Conservation (phyloP, 2,113 vertebrate genomes). For the Equus przewalskii region DNA sequence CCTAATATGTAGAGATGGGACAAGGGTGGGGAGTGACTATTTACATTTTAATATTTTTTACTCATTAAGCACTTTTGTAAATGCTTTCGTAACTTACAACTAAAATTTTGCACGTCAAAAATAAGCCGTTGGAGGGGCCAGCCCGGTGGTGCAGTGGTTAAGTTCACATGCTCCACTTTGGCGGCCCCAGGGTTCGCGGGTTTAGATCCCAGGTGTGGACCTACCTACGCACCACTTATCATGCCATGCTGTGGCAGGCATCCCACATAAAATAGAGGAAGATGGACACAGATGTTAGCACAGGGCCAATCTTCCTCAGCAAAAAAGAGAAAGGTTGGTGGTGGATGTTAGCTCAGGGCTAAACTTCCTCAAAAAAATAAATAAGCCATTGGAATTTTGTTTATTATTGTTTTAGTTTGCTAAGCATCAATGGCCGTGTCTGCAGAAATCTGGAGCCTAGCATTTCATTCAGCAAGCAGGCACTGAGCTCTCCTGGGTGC, state of each 20-base stretch:
- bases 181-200: no score
- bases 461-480: neutral
- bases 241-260: no score
- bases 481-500: neutral
- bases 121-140: neutral
- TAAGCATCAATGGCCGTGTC: neutral
- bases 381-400: neutral
- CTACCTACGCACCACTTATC: no score
- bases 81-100: neutral
- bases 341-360: no score
- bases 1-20: neutral
- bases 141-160: no score
- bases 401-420: neutral
- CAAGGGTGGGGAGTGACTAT: neutral
- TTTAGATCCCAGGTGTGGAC: no score
- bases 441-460: neutral
- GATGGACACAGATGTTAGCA: no score
- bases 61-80: neutral
- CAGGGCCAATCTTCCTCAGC: no score
- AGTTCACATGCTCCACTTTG: no score
- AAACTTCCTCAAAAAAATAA: neutral
- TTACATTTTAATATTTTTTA: neutral
- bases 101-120: neutral
- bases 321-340: no score
- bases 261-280: no score